These are phyloP conservation scores for Collichthys lucidus DNA, from an alignment of 2,113 vertebrate genomes.

Conservation along the genomic window DNA sequence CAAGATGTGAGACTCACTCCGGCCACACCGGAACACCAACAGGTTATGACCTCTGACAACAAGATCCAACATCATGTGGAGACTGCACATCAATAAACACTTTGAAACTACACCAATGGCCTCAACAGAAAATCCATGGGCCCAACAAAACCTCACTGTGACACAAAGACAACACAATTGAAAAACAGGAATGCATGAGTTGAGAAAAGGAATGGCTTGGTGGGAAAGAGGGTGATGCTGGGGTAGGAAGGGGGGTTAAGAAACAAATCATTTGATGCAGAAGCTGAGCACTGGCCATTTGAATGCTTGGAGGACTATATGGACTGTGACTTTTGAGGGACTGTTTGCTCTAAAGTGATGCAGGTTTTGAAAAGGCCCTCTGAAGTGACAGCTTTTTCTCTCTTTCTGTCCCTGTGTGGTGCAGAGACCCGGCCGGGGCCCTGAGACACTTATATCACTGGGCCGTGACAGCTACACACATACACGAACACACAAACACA, in stretches of 20 bases:
- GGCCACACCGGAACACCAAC: conserved; percentile 82
- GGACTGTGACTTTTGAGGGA: conserved; percentile 83
- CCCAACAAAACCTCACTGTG: conserved; percentile 61
- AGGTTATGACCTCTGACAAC: conserved; percentile 84
- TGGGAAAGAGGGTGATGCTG: conserved; percentile 35
- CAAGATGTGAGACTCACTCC: conserved; percentile 84
- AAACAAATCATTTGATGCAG: conserved; percentile 80
- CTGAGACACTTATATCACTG: conserved; percentile 85
- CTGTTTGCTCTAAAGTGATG: conserved; percentile 80
- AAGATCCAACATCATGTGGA: conserved; percentile 76
- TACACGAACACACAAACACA: conserved; percentile 65
- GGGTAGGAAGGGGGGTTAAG: conserved; percentile 40
- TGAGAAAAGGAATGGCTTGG: conserved; percentile 71
- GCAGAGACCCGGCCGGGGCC: conserved; percentile 71
- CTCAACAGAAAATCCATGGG: conserved; percentile 47
- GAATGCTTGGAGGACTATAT: conserved; percentile 82
- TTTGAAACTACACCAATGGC: conserved; percentile 61
- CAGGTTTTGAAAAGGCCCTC: conserved; percentile 83
- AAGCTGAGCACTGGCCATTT: conserved; percentile 81
- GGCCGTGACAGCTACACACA: conserved; percentile 84
- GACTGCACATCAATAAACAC: conserved; percentile 69
- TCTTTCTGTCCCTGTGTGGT: conserved; percentile 72
- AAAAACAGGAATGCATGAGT: conserved; percentile 82
- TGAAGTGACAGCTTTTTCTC: conserved; percentile 86
- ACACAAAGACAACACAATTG: conserved; percentile 83